Base-by-base conservation (phyloP, 2,113 vertebrate species). In the Calyptomena viridis region DNA sequence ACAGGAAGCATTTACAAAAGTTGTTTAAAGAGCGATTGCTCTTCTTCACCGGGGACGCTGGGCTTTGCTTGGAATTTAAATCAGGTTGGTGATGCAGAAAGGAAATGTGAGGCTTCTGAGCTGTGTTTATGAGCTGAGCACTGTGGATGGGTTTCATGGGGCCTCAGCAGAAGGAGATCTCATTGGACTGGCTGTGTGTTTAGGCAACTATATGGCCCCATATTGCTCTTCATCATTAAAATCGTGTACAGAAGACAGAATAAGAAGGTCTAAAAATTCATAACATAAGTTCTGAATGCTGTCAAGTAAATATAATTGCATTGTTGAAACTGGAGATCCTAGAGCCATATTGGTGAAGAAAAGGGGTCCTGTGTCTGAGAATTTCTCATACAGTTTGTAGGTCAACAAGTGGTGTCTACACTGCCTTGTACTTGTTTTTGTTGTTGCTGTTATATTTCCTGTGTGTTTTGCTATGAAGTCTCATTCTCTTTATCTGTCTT, bases 21-120 rank as follows among this genome's bases (percentile, higher is more conserved):
- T 96, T 96, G 94, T 95, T 95, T 84, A 76, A 95, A 96, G 74
- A 97, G 72, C 67, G 83, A 89, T 87, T 96, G 90, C 92, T 95
- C 84, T 93, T 94, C 83, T 95, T 79, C 91, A 63, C 44, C 0
- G 3, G 74, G 78, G 78, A 82, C 58, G 81, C 12, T 75, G 44
- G 49, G 74, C 84, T 95, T 97, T 64, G 84, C 82, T 73, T 6
- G 10, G 91, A 93, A 96, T 97, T 96, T 97, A 91, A 96, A 84
- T 81, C 59, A 76, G 75, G 40, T 58, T 95, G 2, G 5, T 72
- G 76, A 87, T 2, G 83, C 86, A 68, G 77, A 68, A 93, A 53
- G 86, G 80, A 87, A 90, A 83, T 2, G 27, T 55, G 49, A 69
- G 39, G 77, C 46, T 93, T 87, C 37, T 71, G 81, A 62, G 69